Percentiles rank a stretch among this genome's conserved stretches.
Conservation (phyloP, 2,888 invertebrate genomes). For the Campoletis raptor region DNA sequence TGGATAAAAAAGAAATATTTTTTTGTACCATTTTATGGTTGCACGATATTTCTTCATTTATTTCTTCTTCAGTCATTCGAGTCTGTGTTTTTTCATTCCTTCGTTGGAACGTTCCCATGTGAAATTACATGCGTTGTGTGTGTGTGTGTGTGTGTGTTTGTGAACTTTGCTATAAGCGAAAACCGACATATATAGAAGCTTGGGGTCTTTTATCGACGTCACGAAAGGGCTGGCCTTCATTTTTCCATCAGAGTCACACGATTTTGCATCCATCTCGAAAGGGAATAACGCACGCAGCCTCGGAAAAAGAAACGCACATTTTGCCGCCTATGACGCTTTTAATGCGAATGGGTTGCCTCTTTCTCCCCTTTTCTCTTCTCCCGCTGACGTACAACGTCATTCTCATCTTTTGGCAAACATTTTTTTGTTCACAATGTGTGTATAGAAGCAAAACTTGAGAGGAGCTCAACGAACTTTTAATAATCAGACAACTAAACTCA, state of each 20-base stretch:
- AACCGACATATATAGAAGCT: constrained; percentile 2
- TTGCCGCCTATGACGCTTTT: constrained; percentile 47
- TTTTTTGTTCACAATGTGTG: constrained; percentile 46
- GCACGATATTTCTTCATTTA: constrained; percentile 50
- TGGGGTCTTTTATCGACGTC: constrained; percentile 68
- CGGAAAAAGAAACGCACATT: constrained; percentile 47
- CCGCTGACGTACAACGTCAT: constrained; percentile 64
- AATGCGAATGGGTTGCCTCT: constrained; percentile 53
- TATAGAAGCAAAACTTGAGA: constrained; percentile 56
- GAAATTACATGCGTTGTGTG: neutral
- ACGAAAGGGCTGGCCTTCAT: constrained; percentile 70
- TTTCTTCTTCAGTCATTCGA: constrained; percentile 28
- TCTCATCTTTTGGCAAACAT: constrained; percentile 12
- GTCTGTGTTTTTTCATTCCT: constrained; percentile 51
- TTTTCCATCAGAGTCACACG: constrained; percentile 74
- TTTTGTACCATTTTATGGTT: constrained; percentile 39
- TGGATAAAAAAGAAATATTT: constrained; percentile 15
- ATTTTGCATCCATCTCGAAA: constrained; percentile 69
- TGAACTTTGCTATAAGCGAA: neutral
- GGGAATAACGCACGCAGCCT: constrained; percentile 38
- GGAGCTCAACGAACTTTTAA: constrained; percentile 26
- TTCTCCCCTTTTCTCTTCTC: constrained; percentile 24
- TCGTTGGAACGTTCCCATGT: constrained; percentile 57
- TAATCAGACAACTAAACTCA: constrained; percentile 2
- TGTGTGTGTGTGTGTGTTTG: neutral